Conservation (phyloP, 2,888 invertebrate genomes). For the Quadriops clusia region DNA sequence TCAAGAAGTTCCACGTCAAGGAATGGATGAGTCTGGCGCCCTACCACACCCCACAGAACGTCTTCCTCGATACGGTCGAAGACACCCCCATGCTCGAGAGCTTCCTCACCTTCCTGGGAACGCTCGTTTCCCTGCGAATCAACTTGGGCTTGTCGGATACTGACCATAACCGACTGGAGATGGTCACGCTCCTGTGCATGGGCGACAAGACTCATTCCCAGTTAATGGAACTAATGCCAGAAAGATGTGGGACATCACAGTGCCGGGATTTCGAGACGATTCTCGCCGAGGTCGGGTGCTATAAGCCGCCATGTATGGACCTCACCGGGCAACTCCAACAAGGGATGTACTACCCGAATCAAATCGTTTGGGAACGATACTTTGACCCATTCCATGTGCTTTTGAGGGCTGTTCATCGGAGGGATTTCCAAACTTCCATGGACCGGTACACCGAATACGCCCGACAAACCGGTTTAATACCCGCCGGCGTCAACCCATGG, state of each 20-base stretch:
- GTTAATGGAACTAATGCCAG: constrained; percentile 89
- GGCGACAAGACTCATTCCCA: constrained; percentile 94
- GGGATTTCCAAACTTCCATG: constrained; percentile 89
- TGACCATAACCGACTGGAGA: constrained; percentile 66
- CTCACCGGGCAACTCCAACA: constrained; percentile 62
- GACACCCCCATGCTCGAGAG: constrained; percentile 88
- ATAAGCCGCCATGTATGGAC: constrained; percentile 78
- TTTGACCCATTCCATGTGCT: constrained; percentile 92
- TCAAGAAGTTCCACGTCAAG: constrained; percentile 83
- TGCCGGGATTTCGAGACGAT: constrained; percentile 80
- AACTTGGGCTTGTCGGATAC: constrained; percentile 59
- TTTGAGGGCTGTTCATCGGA: constrained; percentile 77
- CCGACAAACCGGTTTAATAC: constrained; percentile 29
- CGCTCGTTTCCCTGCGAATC: constrained; percentile 75
- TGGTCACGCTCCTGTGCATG: constrained; percentile 85
- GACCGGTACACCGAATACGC: constrained; percentile 77
- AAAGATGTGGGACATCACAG: constrained; percentile 84
- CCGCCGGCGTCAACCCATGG: constrained; percentile 44
- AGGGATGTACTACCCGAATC: constrained; percentile 77
- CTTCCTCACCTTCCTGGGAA: constrained; percentile 80
- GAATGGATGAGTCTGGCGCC: constrained; percentile 76
- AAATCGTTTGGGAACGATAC: constrained; percentile 80
- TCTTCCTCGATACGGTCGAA: constrained; percentile 60
- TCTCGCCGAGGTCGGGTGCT: constrained; percentile 52
- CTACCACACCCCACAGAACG: constrained; percentile 49